These are phyloP conservation scores for Philhelius pedissequus DNA, from an alignment of 2,888 invertebrate species.

Conservation along the genomic window DNA sequence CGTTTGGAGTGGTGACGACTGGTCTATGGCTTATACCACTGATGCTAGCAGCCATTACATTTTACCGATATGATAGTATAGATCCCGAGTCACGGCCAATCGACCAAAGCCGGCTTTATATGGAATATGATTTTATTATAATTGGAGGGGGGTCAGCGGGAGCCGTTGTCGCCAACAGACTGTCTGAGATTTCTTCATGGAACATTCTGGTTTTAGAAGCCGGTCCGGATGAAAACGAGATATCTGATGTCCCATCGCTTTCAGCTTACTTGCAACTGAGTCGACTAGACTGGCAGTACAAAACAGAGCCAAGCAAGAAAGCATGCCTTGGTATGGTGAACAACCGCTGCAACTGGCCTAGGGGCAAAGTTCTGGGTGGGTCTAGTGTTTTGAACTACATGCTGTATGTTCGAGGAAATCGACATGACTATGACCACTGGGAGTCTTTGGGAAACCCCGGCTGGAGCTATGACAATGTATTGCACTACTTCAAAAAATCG, in stretches of 20 bases:
- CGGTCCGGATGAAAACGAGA: constrained; percentile 92
- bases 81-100: constrained; percentile 90
- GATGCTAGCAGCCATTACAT: constrained; percentile 89
- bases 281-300: constrained; percentile 93
- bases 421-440: constrained; percentile 93
- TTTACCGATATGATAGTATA: constrained; percentile 88
- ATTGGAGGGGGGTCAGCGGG: constrained; percentile 94
- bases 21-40: constrained; percentile 92
- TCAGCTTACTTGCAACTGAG: constrained; percentile 92
- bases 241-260: constrained; percentile 91
- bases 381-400: constrained; percentile 93
- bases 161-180: constrained; percentile 90
- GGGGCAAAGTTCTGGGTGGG: constrained; percentile 94
- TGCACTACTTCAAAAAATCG: constrained; percentile 93
- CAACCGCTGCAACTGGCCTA: constrained; percentile 91
- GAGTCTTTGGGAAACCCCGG: constrained; percentile 91
- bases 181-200: constrained; percentile 88
- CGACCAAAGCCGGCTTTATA: constrained; percentile 83
- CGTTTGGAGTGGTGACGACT: constrained; percentile 86
- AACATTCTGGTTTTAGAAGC: constrained; percentile 89
- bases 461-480: constrained; percentile 91
- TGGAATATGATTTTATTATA: constrained; percentile 91
- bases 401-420: constrained; percentile 92
- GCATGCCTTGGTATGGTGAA: constrained; percentile 91
- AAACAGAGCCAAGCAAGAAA: constrained; percentile 89